Base-by-base conservation (phyloP, 2,113 vertebrate species). In the Ramphastos sulfuratus region DNA sequence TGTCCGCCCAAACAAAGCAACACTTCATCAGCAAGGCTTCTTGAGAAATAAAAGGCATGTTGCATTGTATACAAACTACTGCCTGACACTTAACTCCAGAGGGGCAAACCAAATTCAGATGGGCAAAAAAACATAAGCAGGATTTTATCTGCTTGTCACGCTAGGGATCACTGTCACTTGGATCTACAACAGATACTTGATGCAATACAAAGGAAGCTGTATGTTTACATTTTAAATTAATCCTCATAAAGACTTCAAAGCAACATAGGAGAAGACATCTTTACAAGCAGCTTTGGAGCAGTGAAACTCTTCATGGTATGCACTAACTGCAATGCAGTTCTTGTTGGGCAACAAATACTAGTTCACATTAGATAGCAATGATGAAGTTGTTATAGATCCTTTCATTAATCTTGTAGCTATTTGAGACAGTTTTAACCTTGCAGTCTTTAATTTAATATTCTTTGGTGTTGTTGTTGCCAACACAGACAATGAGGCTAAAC, bases 21-120 rank as follows among this genome's bases (percentile, higher is more conserved):
- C 91, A 89, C 81, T 87, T 94, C 79, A 95, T 89, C 84, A 95
- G 87, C 46, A 50, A 3, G 3, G 81, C 46, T 89, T 87, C 52
- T 63, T 60, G 84, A 95, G 77, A 94, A 82, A 92, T 50, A 84
- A 66, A 90, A 93, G 50, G 35, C 66, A 76, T 59, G 71, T 24
- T 89, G 86, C 60, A 50, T 48, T 66, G 61, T 66, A 85, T 55
- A 90, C 73, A 78, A 54, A 33, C 63, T 69, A 61, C 28, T 2
- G 15, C 72, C 70, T 65, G 56, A 79, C 89, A 76, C 55, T 30
- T 52, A 83, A 82, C 77, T 85, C 50, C 73, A 52, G 48, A 83
- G 55, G 20, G n/a, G 35, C n/a, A 94, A 90, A 90, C 48, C 54
- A 78, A 54, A 65, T 90, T 83, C 54, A 81, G 42, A 31, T 0